Evolutionary conservation across 2,888 invertebrate species (phyloP).

Genomic region (Polydrusus cervinus): DNA sequence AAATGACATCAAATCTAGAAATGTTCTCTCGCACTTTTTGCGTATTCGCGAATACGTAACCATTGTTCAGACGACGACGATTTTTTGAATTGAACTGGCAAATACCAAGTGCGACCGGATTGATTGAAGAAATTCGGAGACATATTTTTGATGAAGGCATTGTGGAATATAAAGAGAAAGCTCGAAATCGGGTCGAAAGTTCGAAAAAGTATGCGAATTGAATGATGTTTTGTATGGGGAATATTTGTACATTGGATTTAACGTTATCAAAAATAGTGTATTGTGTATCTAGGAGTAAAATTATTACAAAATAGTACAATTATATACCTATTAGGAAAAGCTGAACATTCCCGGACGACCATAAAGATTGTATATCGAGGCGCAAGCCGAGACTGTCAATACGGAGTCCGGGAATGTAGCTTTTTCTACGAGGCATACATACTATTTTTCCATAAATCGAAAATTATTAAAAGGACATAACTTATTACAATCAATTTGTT

Average conservation of each 20-base stretch:
- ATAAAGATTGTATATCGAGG: too few relatives aligned
- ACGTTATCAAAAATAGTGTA: too few relatives aligned
- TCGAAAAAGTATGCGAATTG: neutral
- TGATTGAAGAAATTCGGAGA: conserved; percentile 40
- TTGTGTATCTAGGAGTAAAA: too few relatives aligned
- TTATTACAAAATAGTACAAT: too few relatives aligned
- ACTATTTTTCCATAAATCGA: too few relatives aligned
- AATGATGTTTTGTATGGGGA: neutral
- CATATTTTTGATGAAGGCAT: conserved; percentile 33
- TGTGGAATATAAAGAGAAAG: conserved; percentile 10
- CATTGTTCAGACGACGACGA: conserved; percentile 36
- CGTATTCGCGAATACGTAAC: conserved; percentile 37
- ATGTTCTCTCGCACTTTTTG: conserved; percentile 52
- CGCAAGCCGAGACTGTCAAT: too few relatives aligned
- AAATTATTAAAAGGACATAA: too few relatives aligned
- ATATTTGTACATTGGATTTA: neutral
- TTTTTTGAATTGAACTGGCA: conserved; percentile 37
- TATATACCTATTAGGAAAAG: too few relatives aligned
- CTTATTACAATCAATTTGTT: too few relatives aligned
- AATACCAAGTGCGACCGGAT: conserved; percentile 34
- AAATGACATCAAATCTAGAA: conserved; percentile 53
- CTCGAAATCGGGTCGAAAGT: neutral
- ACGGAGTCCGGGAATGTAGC: too few relatives aligned
- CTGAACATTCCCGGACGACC: too few relatives aligned
- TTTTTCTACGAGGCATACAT: too few relatives aligned